A percentile compares a stretch with the other conserved stretches of the same genome.
These are phyloP conservation scores for Drosophila kambysellisi DNA, from an alignment of 2,888 invertebrate species.

Conservation along the genomic window DNA sequence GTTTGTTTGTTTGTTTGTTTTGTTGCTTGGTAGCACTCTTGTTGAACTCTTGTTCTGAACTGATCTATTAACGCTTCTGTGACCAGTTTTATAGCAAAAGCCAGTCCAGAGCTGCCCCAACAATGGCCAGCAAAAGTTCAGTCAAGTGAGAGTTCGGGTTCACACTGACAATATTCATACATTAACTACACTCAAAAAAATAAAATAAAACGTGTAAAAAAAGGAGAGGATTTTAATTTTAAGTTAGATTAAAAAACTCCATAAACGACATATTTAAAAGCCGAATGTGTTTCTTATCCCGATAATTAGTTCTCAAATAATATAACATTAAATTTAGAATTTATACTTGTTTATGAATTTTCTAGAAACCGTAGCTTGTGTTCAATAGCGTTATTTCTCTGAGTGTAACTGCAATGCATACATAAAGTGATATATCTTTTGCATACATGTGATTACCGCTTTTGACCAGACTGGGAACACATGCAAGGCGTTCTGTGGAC, in stretches of 20 bases:
- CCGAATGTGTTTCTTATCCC: not conserved
- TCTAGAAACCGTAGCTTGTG: not conserved
- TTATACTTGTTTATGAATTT: not conserved
- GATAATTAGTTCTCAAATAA: not conserved
- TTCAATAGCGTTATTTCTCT: not conserved
- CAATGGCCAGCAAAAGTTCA: constrained; percentile 64
- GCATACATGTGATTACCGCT: constrained; percentile 70
- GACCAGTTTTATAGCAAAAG: constrained; percentile 58
- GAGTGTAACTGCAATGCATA: constrained; percentile 13
- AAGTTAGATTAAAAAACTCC: not conserved
- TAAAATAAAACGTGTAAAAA: not conserved
- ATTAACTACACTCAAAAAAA: not conserved
- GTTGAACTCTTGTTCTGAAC: constrained; percentile 80
- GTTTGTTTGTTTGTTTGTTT: constrained; percentile 32
- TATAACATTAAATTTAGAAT: not conserved
- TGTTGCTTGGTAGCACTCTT: constrained; percentile 57
- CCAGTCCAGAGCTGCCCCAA: constrained; percentile 11
- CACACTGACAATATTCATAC: constrained; percentile 38
- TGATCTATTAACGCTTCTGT: constrained; percentile 62
- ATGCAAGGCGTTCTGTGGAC: constrained; percentile 21
- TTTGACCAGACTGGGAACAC: constrained; percentile 59
- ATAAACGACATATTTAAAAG: not conserved
- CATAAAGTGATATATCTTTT: constrained; percentile 43
- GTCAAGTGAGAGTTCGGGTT: constrained; percentile 73
- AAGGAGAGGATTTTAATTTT: not conserved